Evolutionary conservation across 2,113 vertebrate species (phyloP).

Genomic region (Pygoscelis adeliae): DNA sequence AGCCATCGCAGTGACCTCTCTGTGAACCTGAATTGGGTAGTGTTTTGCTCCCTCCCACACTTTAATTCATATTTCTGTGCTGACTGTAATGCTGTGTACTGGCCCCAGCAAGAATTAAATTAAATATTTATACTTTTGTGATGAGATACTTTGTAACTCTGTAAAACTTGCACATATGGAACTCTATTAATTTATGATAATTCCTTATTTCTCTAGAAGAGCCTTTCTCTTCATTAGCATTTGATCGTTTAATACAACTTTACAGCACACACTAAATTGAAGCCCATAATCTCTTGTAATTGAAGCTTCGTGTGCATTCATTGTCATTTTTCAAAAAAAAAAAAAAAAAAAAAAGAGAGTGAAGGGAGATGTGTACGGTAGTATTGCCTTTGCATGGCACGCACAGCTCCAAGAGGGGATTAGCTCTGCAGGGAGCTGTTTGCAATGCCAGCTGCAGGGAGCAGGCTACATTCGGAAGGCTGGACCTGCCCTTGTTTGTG

Average conservation of each 20-base stretch:
- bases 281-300: slow-evolving; percentile 55
- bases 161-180: slow-evolving; percentile 58
- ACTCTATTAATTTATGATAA: slow-evolving; percentile 71
- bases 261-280: slow-evolving; percentile 44
- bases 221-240: slow-evolving; percentile 57
- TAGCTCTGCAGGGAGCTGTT: background rate
- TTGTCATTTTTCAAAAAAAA: background rate
- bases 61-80: slow-evolving; percentile 44
- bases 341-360: background rate
- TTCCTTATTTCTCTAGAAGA: slow-evolving; percentile 55
- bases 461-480: background rate
- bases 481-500: background rate
- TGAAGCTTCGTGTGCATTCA: slow-evolving; percentile 25
- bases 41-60: background rate
- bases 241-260: slow-evolving; percentile 56
- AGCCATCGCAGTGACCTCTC: background rate
- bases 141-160: slow-evolving; percentile 66
- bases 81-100: slow-evolving; percentile 31
- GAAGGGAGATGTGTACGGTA: background rate
- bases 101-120: slow-evolving; percentile 56
- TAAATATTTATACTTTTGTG: slow-evolving; percentile 71
- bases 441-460: background rate
- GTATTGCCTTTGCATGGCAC: background rate
- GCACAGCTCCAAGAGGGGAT: fast-evolving
- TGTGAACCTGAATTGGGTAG: background rate